Evolutionary conservation across 2,797 vertebrate species (phyloP).

Genomic region (Crax fasciolata): DNA sequence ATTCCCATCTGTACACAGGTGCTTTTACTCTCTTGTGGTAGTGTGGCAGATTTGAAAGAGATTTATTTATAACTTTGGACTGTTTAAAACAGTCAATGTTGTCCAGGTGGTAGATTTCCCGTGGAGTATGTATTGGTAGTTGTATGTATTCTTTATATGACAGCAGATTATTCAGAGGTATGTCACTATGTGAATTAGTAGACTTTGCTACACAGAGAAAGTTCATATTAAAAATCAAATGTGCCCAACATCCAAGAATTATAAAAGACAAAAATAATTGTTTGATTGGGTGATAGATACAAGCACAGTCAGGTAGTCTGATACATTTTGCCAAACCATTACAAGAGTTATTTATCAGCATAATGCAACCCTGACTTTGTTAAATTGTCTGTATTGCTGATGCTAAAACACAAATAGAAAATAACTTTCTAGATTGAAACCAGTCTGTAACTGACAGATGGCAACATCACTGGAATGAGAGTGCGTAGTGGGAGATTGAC

Average conservation of each 20-base stretch:
- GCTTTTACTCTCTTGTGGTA: neutral
- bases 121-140: neutral
- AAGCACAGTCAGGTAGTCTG: constrained; percentile 24
- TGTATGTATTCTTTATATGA: neutral
- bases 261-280: constrained; percentile 5
- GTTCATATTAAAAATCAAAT: neutral
- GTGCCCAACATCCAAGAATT: neutral
- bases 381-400: neutral
- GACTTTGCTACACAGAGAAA: neutral
- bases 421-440: neutral
- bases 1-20: neutral
- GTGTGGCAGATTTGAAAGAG: neutral
- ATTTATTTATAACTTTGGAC: neutral
- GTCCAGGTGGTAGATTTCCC: neutral
- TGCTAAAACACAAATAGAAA: neutral
- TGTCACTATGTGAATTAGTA: neutral
- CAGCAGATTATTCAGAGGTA: neutral
- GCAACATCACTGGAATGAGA: neutral
- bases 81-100: neutral
- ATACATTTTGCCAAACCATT: neutral
- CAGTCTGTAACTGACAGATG: neutral
- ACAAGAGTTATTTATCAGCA: neutral
- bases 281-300: constrained; percentile 17
- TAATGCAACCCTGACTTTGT: neutral
- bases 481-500: neutral